Base-by-base conservation (phyloP, 1,140 invertebrate species). In the Heterodera carotae region DNA sequence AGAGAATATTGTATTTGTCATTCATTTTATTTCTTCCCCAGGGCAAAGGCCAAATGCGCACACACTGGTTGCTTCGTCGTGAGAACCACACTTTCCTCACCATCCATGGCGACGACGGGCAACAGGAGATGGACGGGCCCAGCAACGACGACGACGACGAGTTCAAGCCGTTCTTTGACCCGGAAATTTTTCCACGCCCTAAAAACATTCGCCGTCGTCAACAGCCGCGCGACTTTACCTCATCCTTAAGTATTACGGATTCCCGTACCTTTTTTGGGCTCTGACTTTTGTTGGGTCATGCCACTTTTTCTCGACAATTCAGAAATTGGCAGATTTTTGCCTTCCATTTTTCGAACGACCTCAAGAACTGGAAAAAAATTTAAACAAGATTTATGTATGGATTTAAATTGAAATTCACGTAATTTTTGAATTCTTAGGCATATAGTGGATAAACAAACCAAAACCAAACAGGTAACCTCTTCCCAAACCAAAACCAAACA, bases 11-110 rank as follows among this genome's bases (percentile, higher is more conserved):
- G 39, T 15, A 56, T 31, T 6, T 39, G 4, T 39, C 12, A 0
- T 43, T 43, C 53, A 29, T 59, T 77, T 87, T 88, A 5, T 4
- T 76, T 39, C 29, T 74, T 22, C 3, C 12, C 4, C 48, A 56
- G 77, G 89, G 88, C 87, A 82, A 89, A 93, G 94, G 94, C 39
- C 89, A 91, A 48, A 96, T 97, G 94, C 94, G 93, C 86, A 97
- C 95, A 0, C 97, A 94, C 86, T 97, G 94, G 94, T 87, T 96
- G 43, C 91, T 80, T 91, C 88, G 91, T 91, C 69, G 90, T 91
- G 67, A 91, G 92, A 82, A 78, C 2, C 76, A 80, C 75, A 80
- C 80, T 12, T 86, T 85, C 70, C 48, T 73, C 25, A 80, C n/a
- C n/a, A n/a, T 59, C 25, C 76, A 76, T 31, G 74, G 77, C 22